Evolutionary conservation across 2,113 vertebrate species (phyloP).

Genomic region (Callocephalon fimbriatum): DNA sequence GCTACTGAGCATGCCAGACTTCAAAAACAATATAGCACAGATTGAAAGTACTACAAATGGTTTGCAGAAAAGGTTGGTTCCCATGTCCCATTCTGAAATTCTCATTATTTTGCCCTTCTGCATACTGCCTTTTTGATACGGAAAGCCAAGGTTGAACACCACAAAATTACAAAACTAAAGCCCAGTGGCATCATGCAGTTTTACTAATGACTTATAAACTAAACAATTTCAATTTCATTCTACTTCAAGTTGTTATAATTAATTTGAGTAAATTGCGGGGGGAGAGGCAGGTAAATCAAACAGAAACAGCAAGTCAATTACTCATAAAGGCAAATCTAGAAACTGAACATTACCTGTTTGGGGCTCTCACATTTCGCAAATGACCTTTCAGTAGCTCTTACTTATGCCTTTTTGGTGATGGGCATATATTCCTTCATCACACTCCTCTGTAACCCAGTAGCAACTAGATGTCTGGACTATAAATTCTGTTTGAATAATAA

Average conservation of each 20-base stretch:
- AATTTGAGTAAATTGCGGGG: neutral
- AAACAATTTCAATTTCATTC: neutral
- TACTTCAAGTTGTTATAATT: neutral
- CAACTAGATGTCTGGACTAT: neutral
- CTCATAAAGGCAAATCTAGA: neutral
- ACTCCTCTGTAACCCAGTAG: neutral
- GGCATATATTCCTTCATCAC: neutral
- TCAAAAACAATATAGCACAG: neutral
- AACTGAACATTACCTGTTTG: neutral
- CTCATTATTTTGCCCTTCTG: neutral
- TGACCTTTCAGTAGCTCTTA: neutral
- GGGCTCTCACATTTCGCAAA: neutral
- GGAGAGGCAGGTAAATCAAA: neutral
- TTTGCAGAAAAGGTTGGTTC: neutral
- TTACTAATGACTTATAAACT: neutral
- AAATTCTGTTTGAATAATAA: neutral
- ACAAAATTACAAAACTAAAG: neutral
- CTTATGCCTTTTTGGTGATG: neutral
- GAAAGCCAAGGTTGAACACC: neutral
- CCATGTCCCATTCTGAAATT: neutral
- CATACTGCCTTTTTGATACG: neutral
- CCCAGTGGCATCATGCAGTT: neutral
- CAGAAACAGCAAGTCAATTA: neutral
- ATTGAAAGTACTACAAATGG: neutral
- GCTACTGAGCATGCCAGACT: neutral